phyloP scores from a whole-genome alignment of 92 coral and sea anemone species.

The Zoanthus solanderi region DNA sequence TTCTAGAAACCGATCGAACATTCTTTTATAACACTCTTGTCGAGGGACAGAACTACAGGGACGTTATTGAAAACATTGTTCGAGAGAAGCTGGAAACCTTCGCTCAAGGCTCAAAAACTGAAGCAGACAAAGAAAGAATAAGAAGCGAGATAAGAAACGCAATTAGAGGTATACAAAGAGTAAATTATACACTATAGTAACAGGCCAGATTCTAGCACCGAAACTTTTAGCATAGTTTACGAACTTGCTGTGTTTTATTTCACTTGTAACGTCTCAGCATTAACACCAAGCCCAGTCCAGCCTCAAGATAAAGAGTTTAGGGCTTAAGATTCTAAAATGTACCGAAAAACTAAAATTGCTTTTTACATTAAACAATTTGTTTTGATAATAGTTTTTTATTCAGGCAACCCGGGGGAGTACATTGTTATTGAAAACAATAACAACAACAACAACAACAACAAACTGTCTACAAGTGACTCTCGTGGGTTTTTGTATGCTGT shows the following conservation, averaged over 20 bases:
- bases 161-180: conserved; percentile 31
- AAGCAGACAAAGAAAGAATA: conserved; percentile 49
- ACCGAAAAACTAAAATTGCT: no score
- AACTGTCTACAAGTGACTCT: background rate
- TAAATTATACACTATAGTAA: background rate
- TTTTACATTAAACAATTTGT: no score
- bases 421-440: background rate
- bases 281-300: no score
- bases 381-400: background rate
- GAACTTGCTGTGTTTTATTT: no score
- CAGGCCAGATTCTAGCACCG: no score
- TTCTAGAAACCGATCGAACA: conserved; percentile 57
- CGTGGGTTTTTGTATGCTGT: background rate
- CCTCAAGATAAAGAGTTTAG: no score
- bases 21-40: conserved; percentile 47
- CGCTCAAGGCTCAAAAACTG: conserved; percentile 47
- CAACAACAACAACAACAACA: background rate
- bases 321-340: no score
- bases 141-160: conserved; percentile 54
- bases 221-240: no score
- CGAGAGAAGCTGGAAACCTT: conserved; percentile 50
- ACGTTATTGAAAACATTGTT: conserved; percentile 33
- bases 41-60: conserved; percentile 53
- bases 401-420: conserved; percentile 5
- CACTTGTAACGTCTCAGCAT: no score